Evolutionary conservation across 2,797 vertebrate genomes (phyloP), one percentile per base, ranked within the genome.

Genomic region (Eremophila alpestris): DNA sequence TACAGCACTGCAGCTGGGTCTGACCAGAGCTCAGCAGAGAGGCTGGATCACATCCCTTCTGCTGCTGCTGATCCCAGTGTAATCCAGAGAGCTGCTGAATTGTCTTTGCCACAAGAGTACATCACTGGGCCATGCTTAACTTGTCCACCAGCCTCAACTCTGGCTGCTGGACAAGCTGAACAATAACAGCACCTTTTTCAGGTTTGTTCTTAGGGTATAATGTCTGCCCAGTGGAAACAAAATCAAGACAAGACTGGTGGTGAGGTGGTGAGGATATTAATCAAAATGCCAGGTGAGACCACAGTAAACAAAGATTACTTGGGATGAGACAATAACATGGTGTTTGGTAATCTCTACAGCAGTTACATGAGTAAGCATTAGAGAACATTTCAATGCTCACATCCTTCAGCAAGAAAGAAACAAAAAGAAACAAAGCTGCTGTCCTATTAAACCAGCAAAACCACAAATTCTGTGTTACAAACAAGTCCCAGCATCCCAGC

Each of bases 331-430:
- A 79, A 62, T 23, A 78, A 30, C 3, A 17, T 4, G 18, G 2
- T 56, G 46, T 94, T 90, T 54, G 54, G 24, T 60, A 73, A 87
- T 55, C 29, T 55, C 55, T 58, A 54, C 13, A 83, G 69, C 5
- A 70, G 24, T 32, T 43, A 46, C 24, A 48, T 67, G 54, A 86
- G 40, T 82, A 82, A 87, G 23, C 82, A 78, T 54, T 49, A 88
- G 32, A 83, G 16, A 74, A 67, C 3, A 5, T 56, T 70, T 38
- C 23, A 32, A 30, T 16, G 21, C 11, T 79, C 21, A 16, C 13
- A 76, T 45, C 26, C 56, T 90, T 77, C 63, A 81, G 32, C 56
- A 94, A 90, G 41, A 60, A 73, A 41, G 5, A 8, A 88, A 68
- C 29, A 80, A 85, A 85, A 89, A 65, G 9, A 52, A 74, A 12